These are phyloP conservation scores for Spilarctia lutea DNA, from an alignment of 2,888 invertebrate species.

Conservation along the genomic window DNA sequence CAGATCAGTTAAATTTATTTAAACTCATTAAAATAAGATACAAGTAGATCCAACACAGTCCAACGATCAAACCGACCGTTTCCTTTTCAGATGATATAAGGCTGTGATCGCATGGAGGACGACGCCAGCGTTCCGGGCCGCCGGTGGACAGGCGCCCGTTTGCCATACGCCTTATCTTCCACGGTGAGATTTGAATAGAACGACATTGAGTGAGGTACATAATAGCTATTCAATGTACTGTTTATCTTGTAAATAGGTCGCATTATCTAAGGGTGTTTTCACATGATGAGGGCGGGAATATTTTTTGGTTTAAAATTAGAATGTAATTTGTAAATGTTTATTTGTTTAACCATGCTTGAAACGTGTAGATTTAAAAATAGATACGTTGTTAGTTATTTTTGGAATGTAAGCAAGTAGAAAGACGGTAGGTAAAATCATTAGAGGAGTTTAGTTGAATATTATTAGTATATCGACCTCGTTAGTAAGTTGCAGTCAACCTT, in stretches of 20 bases:
- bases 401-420: not conserved
- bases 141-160: slow-evolving; percentile 67
- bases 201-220: slow-evolving; percentile 57
- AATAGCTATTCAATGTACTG: slow-evolving; percentile 39
- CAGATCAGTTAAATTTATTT: not conserved
- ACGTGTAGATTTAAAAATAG: not conserved
- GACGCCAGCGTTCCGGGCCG: slow-evolving; percentile 54
- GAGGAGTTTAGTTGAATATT: not conserved
- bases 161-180: slow-evolving; percentile 65
- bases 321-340: not conserved
- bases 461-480: not conserved
- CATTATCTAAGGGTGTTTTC: slow-evolving; percentile 23
- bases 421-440: not conserved
- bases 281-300: slow-evolving; percentile 9
- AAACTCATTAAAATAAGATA: not conserved
- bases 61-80: slow-evolving; percentile 59
- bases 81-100: slow-evolving; percentile 70
- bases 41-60: slow-evolving; percentile 31
- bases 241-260: slow-evolving; percentile 32
- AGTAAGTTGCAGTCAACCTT: not conserved
- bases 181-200: slow-evolving; percentile 58
- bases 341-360: not conserved
- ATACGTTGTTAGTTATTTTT: not conserved
- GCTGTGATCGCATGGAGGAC: slow-evolving; percentile 67
- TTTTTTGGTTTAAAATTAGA: slow-evolving; percentile 9